Base-by-base conservation (phyloP, 2,797 vertebrate genomes). In the Crossoptilon crossoptilon region DNA sequence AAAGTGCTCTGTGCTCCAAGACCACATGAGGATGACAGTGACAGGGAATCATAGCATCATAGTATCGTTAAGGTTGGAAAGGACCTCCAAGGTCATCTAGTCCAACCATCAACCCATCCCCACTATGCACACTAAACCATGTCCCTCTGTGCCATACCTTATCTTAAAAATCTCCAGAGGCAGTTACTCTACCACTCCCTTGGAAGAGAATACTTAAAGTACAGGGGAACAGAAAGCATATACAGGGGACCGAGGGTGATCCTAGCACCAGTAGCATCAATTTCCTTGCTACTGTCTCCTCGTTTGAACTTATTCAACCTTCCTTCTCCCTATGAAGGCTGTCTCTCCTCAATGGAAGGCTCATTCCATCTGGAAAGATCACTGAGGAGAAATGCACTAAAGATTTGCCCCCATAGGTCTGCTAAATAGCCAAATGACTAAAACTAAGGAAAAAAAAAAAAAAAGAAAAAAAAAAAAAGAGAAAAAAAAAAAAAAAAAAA, bases 401-500 rank as follows among this genome's bases (percentile, higher is more conserved):
- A 37, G 2, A 8, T 71, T 83, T 66, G 11, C 27, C 17, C 27
- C 9, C 29, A 17, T 0, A 2, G 14, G 21, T 56, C 5, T 71
- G 37, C 48, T 60, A 6, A 29, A 16, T 6, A 4, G 44, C 7
- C 67, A 26, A 4, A 62, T 63, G 14, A 19, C 6, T 27, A 60
- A 53, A 75, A 23, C 3, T 31, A 7, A 10, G 6, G 1, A 14
- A 46, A 39, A 14, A 10, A 39, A 1, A 26, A 37, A 8, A 13
- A 8, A 23, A 24, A 31, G 1, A 13, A 29, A 7, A 10, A 37
- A 37, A 37, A n/a, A n/a, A n/a, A n/a, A 31, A 63, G n/a, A n/a
- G 7, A 4, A 0, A 2, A 37, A 7, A 13, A 3, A 19, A 13
- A 37, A 1, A 10, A 21, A 12, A 19, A 7, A 2, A 22, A 1